These are phyloP conservation scores for Periphyllus acericola DNA, from an alignment of 2,888 invertebrate genomes.

Conservation along the genomic window DNA sequence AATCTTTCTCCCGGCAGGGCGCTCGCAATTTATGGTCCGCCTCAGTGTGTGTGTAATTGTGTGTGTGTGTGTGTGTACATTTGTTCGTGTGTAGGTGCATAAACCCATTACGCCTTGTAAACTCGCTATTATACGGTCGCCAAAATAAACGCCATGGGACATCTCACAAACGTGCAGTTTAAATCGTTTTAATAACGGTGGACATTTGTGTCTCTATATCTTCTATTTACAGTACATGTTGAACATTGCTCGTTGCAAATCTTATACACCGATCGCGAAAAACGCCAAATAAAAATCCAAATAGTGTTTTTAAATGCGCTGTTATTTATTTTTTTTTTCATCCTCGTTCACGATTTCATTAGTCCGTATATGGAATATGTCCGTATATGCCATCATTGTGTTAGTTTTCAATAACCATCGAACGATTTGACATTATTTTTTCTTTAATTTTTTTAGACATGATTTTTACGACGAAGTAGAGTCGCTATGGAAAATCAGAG, in stretches of 20 bases:
- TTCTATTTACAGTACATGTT: not conserved
- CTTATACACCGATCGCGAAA: not conserved
- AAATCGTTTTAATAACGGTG: not conserved
- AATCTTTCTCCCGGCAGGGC: not conserved
- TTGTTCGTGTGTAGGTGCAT: not conserved
- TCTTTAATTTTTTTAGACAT: constrained; percentile 69
- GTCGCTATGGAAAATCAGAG: constrained; percentile 76
- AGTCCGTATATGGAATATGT: too few species aligned
- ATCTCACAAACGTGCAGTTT: not conserved
- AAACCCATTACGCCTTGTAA: not conserved
- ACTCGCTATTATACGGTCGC: not conserved
- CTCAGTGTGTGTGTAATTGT: not conserved
- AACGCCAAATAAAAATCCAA: too few species aligned
- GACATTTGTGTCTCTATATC: not conserved
- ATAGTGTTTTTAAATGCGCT: not conserved
- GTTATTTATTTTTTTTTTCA: too few species aligned
- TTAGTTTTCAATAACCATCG: not conserved
- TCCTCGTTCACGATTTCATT: too few species aligned
- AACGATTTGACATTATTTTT: not conserved
- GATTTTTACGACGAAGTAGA: constrained; percentile 80
- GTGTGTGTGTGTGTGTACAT: not conserved
- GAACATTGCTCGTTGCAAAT: not conserved
- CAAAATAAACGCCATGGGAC: not conserved
- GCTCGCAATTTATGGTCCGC: not conserved
- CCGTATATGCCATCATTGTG: too few species aligned